Base-by-base conservation (phyloP, 2,888 invertebrate genomes). In the Rhynchonema sp. region DNA sequence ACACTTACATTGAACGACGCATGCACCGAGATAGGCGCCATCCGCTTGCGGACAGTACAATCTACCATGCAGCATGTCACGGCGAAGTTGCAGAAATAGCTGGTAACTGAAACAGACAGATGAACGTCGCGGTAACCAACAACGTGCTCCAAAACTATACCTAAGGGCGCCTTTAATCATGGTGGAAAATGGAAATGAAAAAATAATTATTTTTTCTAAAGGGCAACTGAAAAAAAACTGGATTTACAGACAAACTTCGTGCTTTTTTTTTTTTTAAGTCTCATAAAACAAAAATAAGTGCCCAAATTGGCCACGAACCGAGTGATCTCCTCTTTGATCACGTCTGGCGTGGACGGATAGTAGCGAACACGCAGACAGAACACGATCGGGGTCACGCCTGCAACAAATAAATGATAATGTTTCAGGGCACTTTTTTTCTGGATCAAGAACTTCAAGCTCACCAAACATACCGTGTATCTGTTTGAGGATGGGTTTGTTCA, bases 351-450 rank as follows among this genome's bases (percentile, higher is more conserved):
- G 61, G 87, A 87, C 23, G 96, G 94, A 75, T 96, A 96, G 77
- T 90, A 96, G 79, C 94, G 94, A 64, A 94, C 88, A 64, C 94
- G 86, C 76, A 96, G 89, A 77, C 90, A 91, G 74, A 96, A 87
- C 62, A 91, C 78, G 71, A 89, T 85, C 63, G 89, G 87, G 68
- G 87, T 85, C 70, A 90, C 82, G 77, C 90, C 91, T 88, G 57
- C 28, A 2, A 6, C 29, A 30, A 38, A 38, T 13, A 6, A 38
- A 38, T 38, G 38, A 6, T 38, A 38, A 6, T 38, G 38, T n/a
- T n/a, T n/a, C n/a, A n/a, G n/a, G n/a, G n/a, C n/a, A n/a, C n/a
- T n/a, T n/a, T n/a, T n/a, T n/a, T n/a, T n/a, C n/a, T n/a, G n/a
- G n/a, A n/a, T n/a, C n/a, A n/a, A n/a, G n/a, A n/a, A n/a, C n/a